Evolutionary conservation across 1,140 invertebrate genomes (phyloP), one percentile per base, ranked within the genome.

Genomic region (Temnothorax longispinosus): DNA sequence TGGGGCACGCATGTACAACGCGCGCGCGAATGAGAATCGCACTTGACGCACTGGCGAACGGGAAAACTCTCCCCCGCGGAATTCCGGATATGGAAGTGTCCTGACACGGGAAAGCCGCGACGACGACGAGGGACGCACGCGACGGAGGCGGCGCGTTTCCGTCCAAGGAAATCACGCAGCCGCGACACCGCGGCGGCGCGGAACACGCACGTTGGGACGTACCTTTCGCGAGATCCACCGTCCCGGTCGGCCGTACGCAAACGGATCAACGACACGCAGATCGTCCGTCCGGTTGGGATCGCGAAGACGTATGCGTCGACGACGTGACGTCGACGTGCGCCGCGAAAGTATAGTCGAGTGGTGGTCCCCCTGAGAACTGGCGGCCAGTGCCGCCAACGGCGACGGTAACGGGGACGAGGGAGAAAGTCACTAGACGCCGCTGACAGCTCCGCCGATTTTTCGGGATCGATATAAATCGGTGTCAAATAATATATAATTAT

Each of bases 201-300:
- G 27, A 27, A 27, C 27, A 27, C 27, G 52, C 5, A 27, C 27
- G 69, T 2, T 6, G 15, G 38, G 2, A 84, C 41, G 27, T 84
- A 84, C 80, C 80, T 84, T 38, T 74, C 80, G 47, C 80, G 67
- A 47, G 32, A 74, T 60, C 47, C 81, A 90, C 82, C 84, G 88
- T 88, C 75, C 88, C 76, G 84, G 6, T 84, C 84, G 82, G 80
- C 88, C 89, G 89, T 90, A 27, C 5, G 80, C 91, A 90, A 75
- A 92, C 91, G 60, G 90, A 90, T 90, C 86, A 88, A 92, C 89
- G 86, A 91, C 89, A 92, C 89, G 88, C 77, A 92, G 91, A 91
- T 82, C 27, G 27, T 27, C 27, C 84, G 88, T 92, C 78, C 76
- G 65, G 75, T 71, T 87, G 47, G 62, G 74, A 89, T 87, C 87